phyloP scores from a whole-genome alignment of 2,113 vertebrate species.

The Phrynosoma platyrhinos region DNA sequence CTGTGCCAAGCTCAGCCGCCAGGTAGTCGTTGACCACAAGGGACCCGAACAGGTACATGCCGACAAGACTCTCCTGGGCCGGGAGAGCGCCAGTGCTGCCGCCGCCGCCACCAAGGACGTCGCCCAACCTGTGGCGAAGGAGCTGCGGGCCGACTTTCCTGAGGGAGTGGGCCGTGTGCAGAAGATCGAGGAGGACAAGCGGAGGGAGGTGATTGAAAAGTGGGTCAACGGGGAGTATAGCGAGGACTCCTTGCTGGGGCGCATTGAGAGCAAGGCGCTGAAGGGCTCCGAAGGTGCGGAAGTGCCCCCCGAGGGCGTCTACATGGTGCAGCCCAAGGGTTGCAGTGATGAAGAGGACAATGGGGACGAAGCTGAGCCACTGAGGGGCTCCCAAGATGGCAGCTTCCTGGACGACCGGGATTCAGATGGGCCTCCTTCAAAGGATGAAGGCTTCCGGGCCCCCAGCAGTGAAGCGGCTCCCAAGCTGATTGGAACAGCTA shows the following conservation, averaged over 20 bases:
- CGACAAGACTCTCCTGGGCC: slow-evolving; percentile 77
- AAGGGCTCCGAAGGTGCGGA: slow-evolving; percentile 78
- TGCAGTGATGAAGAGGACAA: slow-evolving; percentile 97
- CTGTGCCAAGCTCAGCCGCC: slow-evolving; percentile 99
- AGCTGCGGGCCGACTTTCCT: slow-evolving; percentile 77
- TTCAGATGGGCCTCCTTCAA: slow-evolving; percentile 79
- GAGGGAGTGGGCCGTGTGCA: slow-evolving; percentile 81
- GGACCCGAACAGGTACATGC: slow-evolving; percentile 83
- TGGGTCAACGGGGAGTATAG: slow-evolving; percentile 98
- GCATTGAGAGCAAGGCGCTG: slow-evolving; percentile 70
- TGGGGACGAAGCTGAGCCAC: slow-evolving; percentile 76
- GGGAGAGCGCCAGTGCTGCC: slow-evolving; percentile 68
- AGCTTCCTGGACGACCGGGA: slow-evolving; percentile 85
- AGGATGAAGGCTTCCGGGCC: slow-evolving; percentile 80
- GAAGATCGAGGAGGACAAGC: slow-evolving; percentile 93
- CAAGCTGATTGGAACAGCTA: slow-evolving; percentile 70
- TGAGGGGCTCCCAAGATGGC: slow-evolving; percentile 79
- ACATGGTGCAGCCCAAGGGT: slow-evolving; percentile 97
- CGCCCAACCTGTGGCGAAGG: slow-evolving; percentile 82
- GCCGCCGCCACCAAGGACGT: slow-evolving; percentile 79
- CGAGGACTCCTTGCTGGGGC: slow-evolving; percentile 82
- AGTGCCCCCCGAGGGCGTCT: slow-evolving; percentile 91
- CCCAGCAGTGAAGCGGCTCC: slow-evolving; percentile 64
- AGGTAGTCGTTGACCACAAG: slow-evolving; percentile 92
- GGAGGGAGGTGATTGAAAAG: slow-evolving; percentile 97